phyloP scores from a whole-genome alignment of 1,140 invertebrate genomes.

The Metopolophium dirhodum region DNA sequence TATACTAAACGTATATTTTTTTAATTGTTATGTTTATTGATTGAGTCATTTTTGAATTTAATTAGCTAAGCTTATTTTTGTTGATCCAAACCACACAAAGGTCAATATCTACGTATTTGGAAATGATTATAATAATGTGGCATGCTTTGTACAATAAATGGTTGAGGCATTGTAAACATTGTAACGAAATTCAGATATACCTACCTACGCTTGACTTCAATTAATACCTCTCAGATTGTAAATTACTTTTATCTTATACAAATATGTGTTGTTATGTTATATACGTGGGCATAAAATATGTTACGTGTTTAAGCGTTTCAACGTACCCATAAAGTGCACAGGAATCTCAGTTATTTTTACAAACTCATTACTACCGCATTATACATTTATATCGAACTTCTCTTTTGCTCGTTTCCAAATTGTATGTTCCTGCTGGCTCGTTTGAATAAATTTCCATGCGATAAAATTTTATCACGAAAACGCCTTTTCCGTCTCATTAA shows the following conservation, averaged over 20 bases:
- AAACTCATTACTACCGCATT: neutral
- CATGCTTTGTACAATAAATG: neutral
- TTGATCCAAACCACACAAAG: neutral
- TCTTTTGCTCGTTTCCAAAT: neutral
- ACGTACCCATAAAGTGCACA: neutral
- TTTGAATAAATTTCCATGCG: neutral
- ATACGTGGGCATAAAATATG: neutral
- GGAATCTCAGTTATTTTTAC: neutral
- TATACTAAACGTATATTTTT: no score
- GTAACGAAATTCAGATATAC: neutral
- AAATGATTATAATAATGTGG: neutral
- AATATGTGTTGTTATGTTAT: neutral
- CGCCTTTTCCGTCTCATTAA: neutral
- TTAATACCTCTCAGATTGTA: neutral
- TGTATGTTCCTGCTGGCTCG: neutral
- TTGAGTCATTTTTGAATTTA: neutral
- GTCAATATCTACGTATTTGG: neutral
- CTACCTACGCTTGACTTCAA: neutral
- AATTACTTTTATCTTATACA: conserved; percentile 9
- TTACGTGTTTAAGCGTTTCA: neutral
- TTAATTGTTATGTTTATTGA: neutral
- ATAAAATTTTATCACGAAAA: neutral
- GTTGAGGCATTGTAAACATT: neutral
- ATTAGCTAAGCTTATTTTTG: neutral
- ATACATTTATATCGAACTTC: neutral